Evolutionary conservation across 2,888 invertebrate species (phyloP).

Genomic region (Idaea biselata): DNA sequence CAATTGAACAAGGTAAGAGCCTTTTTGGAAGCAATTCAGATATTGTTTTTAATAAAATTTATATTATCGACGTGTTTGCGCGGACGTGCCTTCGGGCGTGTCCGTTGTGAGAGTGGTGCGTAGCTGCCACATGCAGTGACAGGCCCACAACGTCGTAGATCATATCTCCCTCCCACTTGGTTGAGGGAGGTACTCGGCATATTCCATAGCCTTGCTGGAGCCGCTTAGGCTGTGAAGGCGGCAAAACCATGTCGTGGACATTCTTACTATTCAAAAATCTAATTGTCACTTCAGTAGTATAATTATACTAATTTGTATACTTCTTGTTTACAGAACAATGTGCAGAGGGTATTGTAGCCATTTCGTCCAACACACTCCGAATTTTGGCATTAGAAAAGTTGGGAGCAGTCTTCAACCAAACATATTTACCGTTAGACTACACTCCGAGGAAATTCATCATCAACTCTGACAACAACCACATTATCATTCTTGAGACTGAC

Average conservation of each 20-base stretch:
- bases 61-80: conserved; percentile 59
- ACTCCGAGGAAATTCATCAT: conserved; percentile 97
- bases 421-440: conserved; percentile 94
- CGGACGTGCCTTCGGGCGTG: conserved; percentile 51
- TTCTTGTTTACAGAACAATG: conserved; percentile 89
- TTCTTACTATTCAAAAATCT: conserved; percentile 21
- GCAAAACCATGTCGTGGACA: conserved; percentile 87
- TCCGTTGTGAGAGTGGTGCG: conserved; percentile 59
- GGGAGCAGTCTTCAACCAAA: conserved; percentile 99
- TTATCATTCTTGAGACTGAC: conserved; percentile 97
- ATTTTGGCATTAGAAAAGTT: conserved; percentile 99
- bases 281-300: not conserved
- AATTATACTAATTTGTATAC: not conserved
- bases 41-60: conserved; percentile 4
- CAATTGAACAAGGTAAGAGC: too few relatives aligned
- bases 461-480: conserved; percentile 93
- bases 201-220: conserved; percentile 88
- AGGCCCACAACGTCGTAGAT: conserved; percentile 83
- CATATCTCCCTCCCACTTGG: conserved; percentile 75
- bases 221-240: conserved; percentile 84
- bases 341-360: conserved; percentile 99
- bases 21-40: too few relatives aligned
- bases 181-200: conserved; percentile 82
- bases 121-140: conserved; percentile 78
- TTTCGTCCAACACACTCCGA: conserved; percentile 97